phyloP scores from a whole-genome alignment of 2,888 invertebrate genomes.

The Phyto melanocephala region DNA sequence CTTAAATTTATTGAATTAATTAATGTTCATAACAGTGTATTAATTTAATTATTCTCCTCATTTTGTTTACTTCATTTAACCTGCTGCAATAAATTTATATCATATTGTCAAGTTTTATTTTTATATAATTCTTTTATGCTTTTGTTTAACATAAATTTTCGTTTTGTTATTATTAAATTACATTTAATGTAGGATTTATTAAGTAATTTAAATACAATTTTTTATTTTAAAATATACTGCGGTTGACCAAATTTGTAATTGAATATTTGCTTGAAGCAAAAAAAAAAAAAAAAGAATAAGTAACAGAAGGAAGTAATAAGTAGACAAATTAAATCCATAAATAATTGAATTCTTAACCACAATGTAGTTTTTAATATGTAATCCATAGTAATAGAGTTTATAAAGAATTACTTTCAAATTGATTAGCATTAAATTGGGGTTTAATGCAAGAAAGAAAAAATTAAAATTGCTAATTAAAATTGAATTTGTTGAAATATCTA shows the following conservation, averaged over 20 bases:
- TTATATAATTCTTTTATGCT: background rate
- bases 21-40: background rate
- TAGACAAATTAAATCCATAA: background rate
- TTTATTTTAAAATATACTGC: background rate
- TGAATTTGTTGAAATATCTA: background rate
- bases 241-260: constrained; percentile 4
- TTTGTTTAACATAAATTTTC: too few relatives aligned
- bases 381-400: background rate
- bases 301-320: background rate
- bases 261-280: background rate
- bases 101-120: background rate
- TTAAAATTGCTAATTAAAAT: background rate
- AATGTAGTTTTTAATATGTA: background rate
- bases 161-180: background rate
- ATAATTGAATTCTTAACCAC: background rate
- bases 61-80: background rate
- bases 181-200: background rate
- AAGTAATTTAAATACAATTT: background rate
- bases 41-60: background rate
- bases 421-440: background rate
- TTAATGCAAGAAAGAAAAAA: background rate
- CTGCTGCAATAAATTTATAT: background rate
- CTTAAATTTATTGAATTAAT: background rate
- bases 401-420: background rate
- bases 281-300: background rate